Evolutionary conservation across 2,888 invertebrate genomes (phyloP), one percentile per base, ranked within the genome.

Genomic region (Drosophila imparisetae): DNA sequence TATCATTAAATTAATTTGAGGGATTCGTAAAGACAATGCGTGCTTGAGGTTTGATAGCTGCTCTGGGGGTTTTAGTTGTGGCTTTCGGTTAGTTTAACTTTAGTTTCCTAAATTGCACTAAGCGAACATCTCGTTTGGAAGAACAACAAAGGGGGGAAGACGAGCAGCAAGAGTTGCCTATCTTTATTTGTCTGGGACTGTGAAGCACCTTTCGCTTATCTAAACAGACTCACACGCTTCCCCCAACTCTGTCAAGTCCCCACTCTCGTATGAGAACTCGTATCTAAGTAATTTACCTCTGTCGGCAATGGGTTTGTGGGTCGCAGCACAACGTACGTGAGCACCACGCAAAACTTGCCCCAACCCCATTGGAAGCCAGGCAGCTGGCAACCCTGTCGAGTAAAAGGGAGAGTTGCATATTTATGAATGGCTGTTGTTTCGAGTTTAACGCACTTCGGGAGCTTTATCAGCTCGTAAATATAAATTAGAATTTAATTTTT

Each of bases 401-500:
- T 49, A 55, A 64, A 34, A n/a, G 27, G 63, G 42, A 66, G 64
- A 71, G 61, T 54, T 62, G 68, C 74, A 86, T 79, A 88, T 88
- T 89, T 89, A 86, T 83, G 79, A 86, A 88, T 83, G 78, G 72
- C 74, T 89, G 74, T 75, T 86, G 78, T 83, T 81, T 76, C 78
- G 81, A 85, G 85, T 80, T 79, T 78, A 80, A 85, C 87, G 77
- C 87, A 83, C 85, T 76, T 61, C 75, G 69, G 86, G 72, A 81
- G 83, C 72, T 89, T 87, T 87, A 87, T 90, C 90, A 88, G 89
- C 81, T 90, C 87, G 87, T 86, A 86, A 86, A 86, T 86, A 89
- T 86, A 89, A 86, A 86, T 86, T 89, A 89, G 90, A 87, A 86
- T 87, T 86, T 88, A 88, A 89, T 87, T 87, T 87, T 87, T 88